Conservation (phyloP, 1,140 invertebrate species). For the Fragariocoptes setiger region DNA sequence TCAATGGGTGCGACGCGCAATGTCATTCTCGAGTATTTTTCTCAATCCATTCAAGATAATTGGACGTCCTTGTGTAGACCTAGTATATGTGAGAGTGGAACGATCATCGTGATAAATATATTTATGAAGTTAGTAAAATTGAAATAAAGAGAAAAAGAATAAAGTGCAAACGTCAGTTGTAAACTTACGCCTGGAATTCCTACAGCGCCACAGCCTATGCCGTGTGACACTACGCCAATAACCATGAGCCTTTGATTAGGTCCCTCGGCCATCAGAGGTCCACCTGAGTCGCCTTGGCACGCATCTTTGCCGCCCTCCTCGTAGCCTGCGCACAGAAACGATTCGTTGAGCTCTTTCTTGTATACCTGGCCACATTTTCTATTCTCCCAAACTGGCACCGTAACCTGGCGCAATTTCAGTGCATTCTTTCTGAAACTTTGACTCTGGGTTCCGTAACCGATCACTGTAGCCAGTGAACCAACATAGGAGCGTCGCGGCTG, state of each 20-base stretch:
- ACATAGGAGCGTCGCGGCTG: not conserved
- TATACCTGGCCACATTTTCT: conserved; percentile 11
- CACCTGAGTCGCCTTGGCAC: conserved; percentile 33
- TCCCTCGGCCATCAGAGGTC: conserved; percentile 19
- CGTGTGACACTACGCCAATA: conserved; percentile 28
- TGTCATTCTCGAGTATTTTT: conserved; percentile 7
- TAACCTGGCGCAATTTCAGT: not conserved
- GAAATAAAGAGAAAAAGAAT: no score
- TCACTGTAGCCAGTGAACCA: not conserved
- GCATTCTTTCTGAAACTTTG: not conserved
- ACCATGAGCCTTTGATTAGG: not conserved
- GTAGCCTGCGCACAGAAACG: conserved; percentile 52
- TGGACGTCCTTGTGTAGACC: conserved; percentile 24
- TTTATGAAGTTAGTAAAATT: no score
- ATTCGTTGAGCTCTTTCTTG: conserved; percentile 30
- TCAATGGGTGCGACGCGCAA: no score
- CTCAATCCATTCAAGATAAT: conserved; percentile 17
- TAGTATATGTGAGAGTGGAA: no score
- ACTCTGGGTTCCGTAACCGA: not conserved
- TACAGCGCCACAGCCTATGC: conserved; percentile 24
- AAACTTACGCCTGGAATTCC: conserved; percentile 28
- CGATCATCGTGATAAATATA: no score
- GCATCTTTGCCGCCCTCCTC: conserved; percentile 35
- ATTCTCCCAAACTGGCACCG: conserved; percentile 13
- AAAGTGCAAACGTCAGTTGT: no score